Evolutionary conservation across 2,797 vertebrate species (phyloP).

Genomic region (Myotis findleyi): DNA sequence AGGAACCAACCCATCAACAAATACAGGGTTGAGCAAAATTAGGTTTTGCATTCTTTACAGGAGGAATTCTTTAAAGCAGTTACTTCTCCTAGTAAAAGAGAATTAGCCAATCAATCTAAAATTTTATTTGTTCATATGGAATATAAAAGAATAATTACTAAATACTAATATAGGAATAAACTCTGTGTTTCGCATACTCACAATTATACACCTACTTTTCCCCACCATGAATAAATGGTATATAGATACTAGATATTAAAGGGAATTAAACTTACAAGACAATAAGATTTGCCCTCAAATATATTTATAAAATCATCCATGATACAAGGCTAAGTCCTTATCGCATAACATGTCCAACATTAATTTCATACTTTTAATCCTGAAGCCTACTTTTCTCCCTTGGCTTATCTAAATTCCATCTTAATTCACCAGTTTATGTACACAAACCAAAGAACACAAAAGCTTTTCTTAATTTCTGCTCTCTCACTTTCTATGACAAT

Average conservation of each 20-base stretch:
- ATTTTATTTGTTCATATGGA: neutral
- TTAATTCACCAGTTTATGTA: neutral
- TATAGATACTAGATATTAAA: neutral
- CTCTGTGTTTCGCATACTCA: neutral
- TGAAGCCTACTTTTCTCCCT: neutral
- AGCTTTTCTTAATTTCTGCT: neutral
- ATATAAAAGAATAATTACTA: neutral
- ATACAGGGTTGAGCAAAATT: neutral
- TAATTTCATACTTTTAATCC: neutral
- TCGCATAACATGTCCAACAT: neutral
- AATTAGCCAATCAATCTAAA: conserved; percentile 30
- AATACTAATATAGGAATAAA: neutral
- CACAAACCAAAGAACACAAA: neutral
- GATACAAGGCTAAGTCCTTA: neutral
- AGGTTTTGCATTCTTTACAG: conserved; percentile 63
- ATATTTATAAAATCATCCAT: neutral
- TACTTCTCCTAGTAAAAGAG: conserved; percentile 2
- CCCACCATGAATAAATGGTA: neutral
- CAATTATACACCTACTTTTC: neutral
- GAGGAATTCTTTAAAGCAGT: conserved; percentile 55
- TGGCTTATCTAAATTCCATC: neutral
- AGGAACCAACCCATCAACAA: neutral
- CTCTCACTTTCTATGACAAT: neutral
- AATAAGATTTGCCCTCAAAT: neutral
- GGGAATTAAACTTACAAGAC: neutral